A percentile compares a stretch with the other conserved stretches of the same genome.
phyloP scores from a whole-genome alignment of 2,888 invertebrate genomes.

The Ophion slaviceki region DNA sequence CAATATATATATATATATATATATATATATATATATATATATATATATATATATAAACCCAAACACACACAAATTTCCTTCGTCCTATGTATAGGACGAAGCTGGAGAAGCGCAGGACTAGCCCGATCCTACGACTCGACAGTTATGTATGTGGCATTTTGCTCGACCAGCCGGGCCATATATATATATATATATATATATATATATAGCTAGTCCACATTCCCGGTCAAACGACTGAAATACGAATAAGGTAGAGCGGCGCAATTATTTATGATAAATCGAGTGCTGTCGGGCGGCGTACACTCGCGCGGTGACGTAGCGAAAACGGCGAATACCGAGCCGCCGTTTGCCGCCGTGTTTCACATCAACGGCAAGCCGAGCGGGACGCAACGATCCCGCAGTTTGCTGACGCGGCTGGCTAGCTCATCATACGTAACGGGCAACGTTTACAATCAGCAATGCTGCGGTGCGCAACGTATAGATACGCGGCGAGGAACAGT shows the following conservation, averaged over 20 bases:
- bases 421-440: conserved; percentile 65
- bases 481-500: conserved; percentile 43
- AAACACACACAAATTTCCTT: not conserved
- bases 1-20: too few relatives aligned
- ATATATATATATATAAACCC: too few relatives aligned
- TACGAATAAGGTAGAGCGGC: conserved; percentile 69
- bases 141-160: not conserved
- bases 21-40: too few relatives aligned
- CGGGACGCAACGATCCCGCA: conserved; percentile 34
- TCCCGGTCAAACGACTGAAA: conserved; percentile 70
- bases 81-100: conserved; percentile 5
- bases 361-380: conserved; percentile 45
- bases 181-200: too few relatives aligned
- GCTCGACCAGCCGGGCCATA: too few relatives aligned
- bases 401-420: conserved; percentile 67
- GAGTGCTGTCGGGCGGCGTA: conserved; percentile 66
- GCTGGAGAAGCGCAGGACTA: not conserved
- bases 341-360: conserved; percentile 46
- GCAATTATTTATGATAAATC: conserved; percentile 82
- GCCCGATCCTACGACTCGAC: conserved; percentile 1
- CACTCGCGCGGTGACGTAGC: conserved; percentile 59
- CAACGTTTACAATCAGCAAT: conserved; percentile 69
- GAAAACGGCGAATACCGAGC: conserved; percentile 56
- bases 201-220: conserved; percentile 37
- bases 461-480: conserved; percentile 50